Evolutionary conservation across 2,113 vertebrate species (phyloP).

Genomic region (Phainopepla nitens): DNA sequence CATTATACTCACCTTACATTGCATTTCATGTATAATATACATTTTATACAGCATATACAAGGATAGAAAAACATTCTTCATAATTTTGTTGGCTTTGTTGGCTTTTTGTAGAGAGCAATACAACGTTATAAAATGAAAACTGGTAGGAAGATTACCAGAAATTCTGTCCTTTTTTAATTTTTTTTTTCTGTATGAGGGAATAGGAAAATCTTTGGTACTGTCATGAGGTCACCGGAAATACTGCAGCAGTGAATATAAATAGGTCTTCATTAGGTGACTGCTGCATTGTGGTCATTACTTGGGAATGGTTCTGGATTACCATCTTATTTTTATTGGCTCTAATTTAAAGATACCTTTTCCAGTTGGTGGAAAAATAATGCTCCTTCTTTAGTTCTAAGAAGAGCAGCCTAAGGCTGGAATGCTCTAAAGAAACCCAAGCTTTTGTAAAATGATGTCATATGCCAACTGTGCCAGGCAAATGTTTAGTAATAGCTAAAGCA

Average conservation of each 20-base stretch:
- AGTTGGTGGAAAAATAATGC: neutral
- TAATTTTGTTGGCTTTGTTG: too few relatives aligned
- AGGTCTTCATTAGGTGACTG: constrained; percentile 20
- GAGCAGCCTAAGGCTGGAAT: constrained; percentile 48
- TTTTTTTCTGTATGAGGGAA: neutral
- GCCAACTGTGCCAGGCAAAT: constrained; percentile 51
- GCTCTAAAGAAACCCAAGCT: constrained; percentile 33
- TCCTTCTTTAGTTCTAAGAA: constrained; percentile 43
- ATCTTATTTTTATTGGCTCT: constrained; percentile 31
- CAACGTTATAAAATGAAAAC: neutral
- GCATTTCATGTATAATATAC: neutral
- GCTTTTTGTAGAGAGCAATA: neutral
- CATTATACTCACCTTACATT: neutral
- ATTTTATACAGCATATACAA: neutral
- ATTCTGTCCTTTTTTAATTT: neutral
- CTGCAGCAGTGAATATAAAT: neutral
- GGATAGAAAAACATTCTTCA: neutral
- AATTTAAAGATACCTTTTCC: constrained; percentile 48
- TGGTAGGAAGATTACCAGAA: neutral
- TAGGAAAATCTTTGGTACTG: neutral
- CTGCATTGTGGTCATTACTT: constrained; percentile 10
- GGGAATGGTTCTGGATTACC: constrained; percentile 42
- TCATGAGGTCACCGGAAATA: constrained; percentile 15
- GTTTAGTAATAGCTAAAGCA: constrained; percentile 57
- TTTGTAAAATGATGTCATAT: constrained; percentile 57